Evolutionary conservation across 1,140 invertebrate species (phyloP).

Genomic region (Drosophila kohkoa): DNA sequence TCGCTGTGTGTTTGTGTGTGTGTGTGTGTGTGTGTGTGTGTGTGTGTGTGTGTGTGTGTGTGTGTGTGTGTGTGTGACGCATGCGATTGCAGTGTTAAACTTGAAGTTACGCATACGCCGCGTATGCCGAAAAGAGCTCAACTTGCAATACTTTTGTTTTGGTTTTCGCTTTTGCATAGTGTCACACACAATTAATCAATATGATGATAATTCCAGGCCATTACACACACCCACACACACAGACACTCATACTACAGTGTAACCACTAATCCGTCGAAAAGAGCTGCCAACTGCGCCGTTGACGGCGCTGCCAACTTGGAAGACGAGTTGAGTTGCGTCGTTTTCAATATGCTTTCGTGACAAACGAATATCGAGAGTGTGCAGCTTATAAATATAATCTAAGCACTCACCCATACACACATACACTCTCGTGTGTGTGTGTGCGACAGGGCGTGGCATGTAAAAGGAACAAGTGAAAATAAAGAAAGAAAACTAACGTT

Average conservation of each 20-base stretch:
- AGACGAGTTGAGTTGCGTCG: background rate
- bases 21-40: too few relatives aligned
- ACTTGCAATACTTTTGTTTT: background rate
- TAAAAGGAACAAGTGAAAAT: conserved; percentile 36
- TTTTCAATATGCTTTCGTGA: background rate
- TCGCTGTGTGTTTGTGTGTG: background rate
- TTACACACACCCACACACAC: conserved; percentile 14
- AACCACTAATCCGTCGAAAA: conserved; percentile 20
- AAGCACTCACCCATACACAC: conserved; percentile 14
- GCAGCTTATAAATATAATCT: conserved; percentile 51
- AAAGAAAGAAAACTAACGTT: conserved; percentile 35
- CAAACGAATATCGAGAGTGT: conserved; percentile 10
- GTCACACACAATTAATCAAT: conserved; percentile 65
- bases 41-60: too few relatives aligned
- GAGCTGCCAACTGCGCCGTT: conserved; percentile 11
- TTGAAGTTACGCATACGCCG: background rate
- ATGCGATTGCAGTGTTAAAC: background rate
- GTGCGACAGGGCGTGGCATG: conserved; percentile 66
- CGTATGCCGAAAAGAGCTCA: background rate
- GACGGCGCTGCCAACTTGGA: background rate
- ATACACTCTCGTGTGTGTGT: background rate
- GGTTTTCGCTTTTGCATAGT: conserved; percentile 6
- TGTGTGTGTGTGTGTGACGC: background rate
- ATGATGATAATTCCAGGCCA: conserved; percentile 61
- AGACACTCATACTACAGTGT: background rate